Evolutionary conservation across 2,888 invertebrate genomes (phyloP).

Genomic region (Pollenia griseotomentosa): DNA sequence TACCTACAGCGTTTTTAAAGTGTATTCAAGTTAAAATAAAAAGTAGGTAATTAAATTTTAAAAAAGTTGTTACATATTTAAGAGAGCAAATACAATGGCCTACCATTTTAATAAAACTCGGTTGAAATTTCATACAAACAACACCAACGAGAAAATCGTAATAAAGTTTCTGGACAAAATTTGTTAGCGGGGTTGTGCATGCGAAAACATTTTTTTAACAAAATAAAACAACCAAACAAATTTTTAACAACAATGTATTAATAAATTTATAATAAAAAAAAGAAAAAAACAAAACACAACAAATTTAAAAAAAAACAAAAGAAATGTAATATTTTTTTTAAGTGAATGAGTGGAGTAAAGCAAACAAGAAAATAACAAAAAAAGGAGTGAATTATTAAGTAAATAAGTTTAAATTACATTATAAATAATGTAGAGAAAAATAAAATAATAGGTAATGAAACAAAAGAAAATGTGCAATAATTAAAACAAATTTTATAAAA

Average conservation of each 20-base stretch:
- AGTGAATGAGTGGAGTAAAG: constrained; percentile 27
- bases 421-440: constrained; percentile 17
- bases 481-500: constrained; percentile 18
- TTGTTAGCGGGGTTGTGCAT: constrained; percentile 51
- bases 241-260: constrained; percentile 38
- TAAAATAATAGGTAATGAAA: neutral
- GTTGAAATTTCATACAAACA: constrained; percentile 38
- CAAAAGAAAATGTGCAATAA: constrained; percentile 59
- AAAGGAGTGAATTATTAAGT: constrained; percentile 20
- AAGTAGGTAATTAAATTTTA: constrained; percentile 11
- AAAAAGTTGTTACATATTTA: neutral
- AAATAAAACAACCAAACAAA: constrained; percentile 17
- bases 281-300: constrained; percentile 28
- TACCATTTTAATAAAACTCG: constrained; percentile 47
- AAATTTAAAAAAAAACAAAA: constrained; percentile 45
- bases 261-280: constrained; percentile 31
- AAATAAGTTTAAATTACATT: constrained; percentile 47
- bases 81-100: constrained; percentile 7
- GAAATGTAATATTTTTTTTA: constrained; percentile 18
- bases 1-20: constrained; percentile 1
- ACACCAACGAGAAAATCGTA: constrained; percentile 9
- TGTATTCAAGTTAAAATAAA: constrained; percentile 6
- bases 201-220: constrained; percentile 49
- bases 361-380: constrained; percentile 12
- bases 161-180: constrained; percentile 23